Conservation (phyloP, 2,797 vertebrate genomes). For the Malacoctenus gilli region DNA sequence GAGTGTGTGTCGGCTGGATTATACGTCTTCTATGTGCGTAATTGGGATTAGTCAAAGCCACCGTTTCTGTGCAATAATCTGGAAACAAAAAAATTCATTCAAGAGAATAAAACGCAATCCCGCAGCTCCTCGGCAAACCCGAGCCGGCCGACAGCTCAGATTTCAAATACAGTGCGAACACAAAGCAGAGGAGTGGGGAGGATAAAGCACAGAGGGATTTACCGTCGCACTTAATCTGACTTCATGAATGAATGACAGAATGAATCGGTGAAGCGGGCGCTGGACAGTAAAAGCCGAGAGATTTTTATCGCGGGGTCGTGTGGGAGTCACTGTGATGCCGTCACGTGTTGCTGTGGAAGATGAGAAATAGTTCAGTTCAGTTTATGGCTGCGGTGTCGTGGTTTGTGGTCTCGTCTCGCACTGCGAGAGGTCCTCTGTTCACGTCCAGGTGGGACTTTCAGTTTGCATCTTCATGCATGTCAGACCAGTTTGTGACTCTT, state of each 20-base stretch:
- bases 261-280: conserved; percentile 9
- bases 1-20: conserved; percentile 55
- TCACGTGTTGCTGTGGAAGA: too few species aligned
- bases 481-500: too few species aligned
- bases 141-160: conserved; percentile 1
- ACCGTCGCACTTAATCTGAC: conserved; percentile 47
- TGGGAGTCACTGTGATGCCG: too few species aligned
- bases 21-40: conserved; percentile 33
- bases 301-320: too few species aligned
- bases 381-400: too few species aligned
- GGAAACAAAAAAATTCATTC: conserved; percentile 48
- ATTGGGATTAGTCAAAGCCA: conserved; percentile 50
- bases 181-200: conserved; percentile 8
- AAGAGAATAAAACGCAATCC: conserved; percentile 10
- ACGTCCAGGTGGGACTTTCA: too few species aligned
- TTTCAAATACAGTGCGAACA: background rate
- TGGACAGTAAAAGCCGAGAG: too few species aligned
- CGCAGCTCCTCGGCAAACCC: background rate
- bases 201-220: conserved; percentile 13
- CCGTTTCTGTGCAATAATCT: conserved; percentile 46
- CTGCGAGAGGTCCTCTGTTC: too few species aligned
- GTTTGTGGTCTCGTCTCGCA: too few species aligned
- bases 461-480: too few species aligned
- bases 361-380: too few species aligned
- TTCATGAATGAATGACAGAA: conserved; percentile 50